phyloP scores from a whole-genome alignment of 1,140 invertebrate species.

The Sarcophaga bullata region DNA sequence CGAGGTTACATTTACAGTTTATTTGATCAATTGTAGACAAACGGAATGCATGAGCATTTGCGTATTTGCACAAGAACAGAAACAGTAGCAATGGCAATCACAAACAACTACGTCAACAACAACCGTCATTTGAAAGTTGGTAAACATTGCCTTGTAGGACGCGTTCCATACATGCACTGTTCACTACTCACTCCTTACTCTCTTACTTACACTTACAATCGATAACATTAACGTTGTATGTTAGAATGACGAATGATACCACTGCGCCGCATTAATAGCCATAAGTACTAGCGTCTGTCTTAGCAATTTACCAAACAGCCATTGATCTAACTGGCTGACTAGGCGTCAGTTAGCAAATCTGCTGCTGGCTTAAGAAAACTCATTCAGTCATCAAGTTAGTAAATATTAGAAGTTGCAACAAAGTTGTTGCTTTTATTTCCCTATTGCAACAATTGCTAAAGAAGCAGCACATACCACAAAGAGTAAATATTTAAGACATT shows the following conservation, averaged over 20 bases:
- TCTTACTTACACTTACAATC: too few species aligned
- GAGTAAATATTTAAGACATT: not conserved
- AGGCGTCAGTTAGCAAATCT: not conserved
- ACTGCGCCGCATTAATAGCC: not conserved
- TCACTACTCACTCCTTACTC: too few species aligned
- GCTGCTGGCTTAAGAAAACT: too few species aligned
- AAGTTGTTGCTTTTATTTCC: not conserved
- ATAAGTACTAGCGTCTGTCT: not conserved
- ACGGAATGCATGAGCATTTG: too few species aligned
- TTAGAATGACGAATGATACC: not conserved
- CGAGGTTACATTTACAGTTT: too few species aligned
- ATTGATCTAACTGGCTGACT: not conserved
- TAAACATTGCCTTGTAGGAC: too few species aligned
- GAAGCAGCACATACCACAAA: not conserved
- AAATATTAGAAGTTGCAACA: constrained; percentile 8
- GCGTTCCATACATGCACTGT: too few species aligned
- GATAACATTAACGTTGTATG: not conserved
- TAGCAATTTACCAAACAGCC: not conserved
- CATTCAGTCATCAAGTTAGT: not conserved
- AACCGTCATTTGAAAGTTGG: too few species aligned
- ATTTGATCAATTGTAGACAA: too few species aligned
- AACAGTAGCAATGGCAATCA: too few species aligned
- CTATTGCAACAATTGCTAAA: not conserved
- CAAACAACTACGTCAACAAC: too few species aligned
- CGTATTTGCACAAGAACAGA: too few species aligned